Evolutionary conservation across 1,140 invertebrate species (phyloP).

Genomic region (Drosophila kepulauana): DNA sequence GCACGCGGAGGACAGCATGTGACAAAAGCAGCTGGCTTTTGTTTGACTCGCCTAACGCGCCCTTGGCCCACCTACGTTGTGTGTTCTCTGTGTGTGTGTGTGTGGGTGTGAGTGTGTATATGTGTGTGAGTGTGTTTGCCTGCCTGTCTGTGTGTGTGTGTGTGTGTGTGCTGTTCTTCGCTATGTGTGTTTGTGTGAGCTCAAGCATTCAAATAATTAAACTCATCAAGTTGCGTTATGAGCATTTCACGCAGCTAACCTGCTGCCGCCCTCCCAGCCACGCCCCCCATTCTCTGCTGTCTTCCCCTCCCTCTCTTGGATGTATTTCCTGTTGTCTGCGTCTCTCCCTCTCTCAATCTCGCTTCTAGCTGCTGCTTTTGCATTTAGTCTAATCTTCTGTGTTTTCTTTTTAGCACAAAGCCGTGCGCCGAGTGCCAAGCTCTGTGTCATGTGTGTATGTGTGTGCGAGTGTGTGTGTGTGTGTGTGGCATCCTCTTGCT

Average conservation of each 20-base stretch:
- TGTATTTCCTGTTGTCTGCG: too few species aligned
- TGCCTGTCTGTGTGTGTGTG: constrained; percentile 4
- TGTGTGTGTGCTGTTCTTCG: background rate
- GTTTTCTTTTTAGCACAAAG: constrained; percentile 71
- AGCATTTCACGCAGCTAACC: constrained; percentile 46
- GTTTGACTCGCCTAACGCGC: constrained; percentile 67
- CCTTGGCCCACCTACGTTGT: constrained; percentile 47
- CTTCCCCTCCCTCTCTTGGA: background rate
- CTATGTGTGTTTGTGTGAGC: constrained; percentile 51
- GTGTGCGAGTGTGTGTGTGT: background rate
- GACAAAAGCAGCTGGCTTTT: constrained; percentile 81
- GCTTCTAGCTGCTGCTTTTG: constrained; percentile 16
- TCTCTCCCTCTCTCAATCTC: background rate
- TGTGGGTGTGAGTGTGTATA: background rate
- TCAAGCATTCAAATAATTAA: constrained; percentile 82
- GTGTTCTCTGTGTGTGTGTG: background rate
- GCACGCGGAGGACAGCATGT: constrained; percentile 48
- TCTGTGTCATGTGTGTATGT: background rate
- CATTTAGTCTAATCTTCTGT: constrained; percentile 75
- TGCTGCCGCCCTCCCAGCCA: background rate
- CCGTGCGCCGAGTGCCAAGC: constrained; percentile 39
- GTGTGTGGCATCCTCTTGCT: constrained; percentile 3
- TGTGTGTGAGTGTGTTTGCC: background rate
- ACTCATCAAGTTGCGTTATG: constrained; percentile 74
- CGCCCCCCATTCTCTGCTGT: background rate